Evolutionary conservation across 2,797 vertebrate genomes (phyloP), one percentile per base, ranked within the genome.

Genomic region (Premnoplex brunnescens): DNA sequence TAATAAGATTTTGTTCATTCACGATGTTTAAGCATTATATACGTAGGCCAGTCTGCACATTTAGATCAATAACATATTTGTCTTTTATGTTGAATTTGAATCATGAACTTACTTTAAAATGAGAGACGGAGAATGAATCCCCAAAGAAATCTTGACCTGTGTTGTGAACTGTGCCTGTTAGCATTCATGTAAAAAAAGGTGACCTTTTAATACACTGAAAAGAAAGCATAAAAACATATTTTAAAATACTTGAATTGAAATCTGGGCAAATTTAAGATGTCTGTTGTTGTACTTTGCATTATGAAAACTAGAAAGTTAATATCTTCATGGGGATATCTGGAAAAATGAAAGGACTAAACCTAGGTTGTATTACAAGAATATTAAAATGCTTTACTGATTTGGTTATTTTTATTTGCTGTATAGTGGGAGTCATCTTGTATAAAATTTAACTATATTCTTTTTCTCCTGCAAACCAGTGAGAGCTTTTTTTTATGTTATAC

Each of bases 291-390:
- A 93, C 85, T 97, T 96, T 95, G 94, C 80, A 89, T 96, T 97
- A 91, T 94, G 96, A 96, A 81, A 93, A 85, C 88, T 82, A 92
- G 96, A 95, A 97, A 97, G 96, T 89, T 94, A 97, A 97, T 97
- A 97, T 95, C 88, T 97, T 96, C 97, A 82, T 59, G 66, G 95
- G 96, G 93, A 97, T 97, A 96, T 97, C 97, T 97, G 97, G 97
- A 97, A 97, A 97, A 97, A 88, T 85, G 85, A 91, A 96, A 94
- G 91, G 48, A 64, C 80, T 92, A 85, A 97, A 71, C 64, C 83
- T 94, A 95, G 86, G 88, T 84, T 96, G 87, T 92, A 84, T 96
- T 96, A 95, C 93, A 93, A 56, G 91, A 84, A 95, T 96, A 93
- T 96, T 93, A 94, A 96, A 97, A 80, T 90, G 72, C 84, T 95